phyloP scores from a whole-genome alignment of 1,140 invertebrate genomes.

The Drosophila tani region DNA sequence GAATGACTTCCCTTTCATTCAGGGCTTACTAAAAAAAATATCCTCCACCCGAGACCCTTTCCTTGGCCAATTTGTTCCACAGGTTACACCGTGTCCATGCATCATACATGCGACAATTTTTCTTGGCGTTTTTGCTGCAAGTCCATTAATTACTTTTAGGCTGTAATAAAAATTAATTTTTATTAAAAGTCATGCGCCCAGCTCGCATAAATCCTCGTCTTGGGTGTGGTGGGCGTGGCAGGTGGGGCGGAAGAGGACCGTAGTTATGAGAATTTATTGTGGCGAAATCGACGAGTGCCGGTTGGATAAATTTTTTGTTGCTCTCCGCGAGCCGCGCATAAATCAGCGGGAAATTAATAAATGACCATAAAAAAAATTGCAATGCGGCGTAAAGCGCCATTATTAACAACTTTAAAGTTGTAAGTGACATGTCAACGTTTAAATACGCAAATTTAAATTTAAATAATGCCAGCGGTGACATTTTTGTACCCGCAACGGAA shows the following conservation, averaged over 20 bases:
- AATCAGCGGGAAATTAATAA: constrained; percentile 79
- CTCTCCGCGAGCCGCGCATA: constrained; percentile 52
- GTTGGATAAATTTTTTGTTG: constrained; percentile 55
- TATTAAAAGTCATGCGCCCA: constrained; percentile 76
- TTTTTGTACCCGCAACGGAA: constrained; percentile 36
- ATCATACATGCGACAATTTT: constrained; percentile 70
- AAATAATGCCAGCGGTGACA: constrained; percentile 51
- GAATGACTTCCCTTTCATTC: neutral
- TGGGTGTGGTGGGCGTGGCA: constrained; percentile 57
- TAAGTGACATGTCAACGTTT: constrained; percentile 74
- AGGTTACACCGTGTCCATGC: constrained; percentile 53
- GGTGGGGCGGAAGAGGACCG: constrained; percentile 10
- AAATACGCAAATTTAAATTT: constrained; percentile 55
- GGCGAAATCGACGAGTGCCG: constrained; percentile 73
- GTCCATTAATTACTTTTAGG: constrained; percentile 81
- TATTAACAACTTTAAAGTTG: constrained; percentile 74
- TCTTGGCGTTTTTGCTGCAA: constrained; percentile 37
- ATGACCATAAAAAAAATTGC: constrained; percentile 60
- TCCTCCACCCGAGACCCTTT: neutral
- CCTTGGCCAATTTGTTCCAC: constrained; percentile 24
- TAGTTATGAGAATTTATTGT: constrained; percentile 83
- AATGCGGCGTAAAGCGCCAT: constrained; percentile 56
- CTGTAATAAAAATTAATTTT: constrained; percentile 82
- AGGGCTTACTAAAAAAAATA: neutral
- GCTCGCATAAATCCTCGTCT: constrained; percentile 77